Conservation (phyloP, 2,888 invertebrate genomes). For the Mythimna vitellina region DNA sequence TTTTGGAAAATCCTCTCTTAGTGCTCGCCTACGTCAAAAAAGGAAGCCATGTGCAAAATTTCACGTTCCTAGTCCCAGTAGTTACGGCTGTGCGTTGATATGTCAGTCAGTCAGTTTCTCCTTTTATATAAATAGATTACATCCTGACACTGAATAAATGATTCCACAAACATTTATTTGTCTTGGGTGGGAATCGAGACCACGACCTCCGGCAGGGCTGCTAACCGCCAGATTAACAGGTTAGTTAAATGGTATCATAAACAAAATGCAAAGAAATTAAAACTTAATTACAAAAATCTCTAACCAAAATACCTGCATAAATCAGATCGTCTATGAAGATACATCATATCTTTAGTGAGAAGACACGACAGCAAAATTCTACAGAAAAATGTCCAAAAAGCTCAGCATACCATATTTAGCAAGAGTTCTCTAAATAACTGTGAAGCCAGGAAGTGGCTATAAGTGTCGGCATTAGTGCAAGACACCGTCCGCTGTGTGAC, state of each 20-base stretch:
- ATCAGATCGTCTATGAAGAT: background rate
- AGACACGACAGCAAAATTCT: background rate
- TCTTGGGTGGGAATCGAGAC: too few relatives aligned
- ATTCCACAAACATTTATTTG: too few relatives aligned
- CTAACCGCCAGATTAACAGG: background rate
- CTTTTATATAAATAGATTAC: too few relatives aligned
- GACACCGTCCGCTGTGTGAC: constrained; percentile 27
- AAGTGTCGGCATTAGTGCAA: constrained; percentile 47
- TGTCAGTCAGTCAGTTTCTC: too few relatives aligned
- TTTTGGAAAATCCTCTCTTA: too few relatives aligned
- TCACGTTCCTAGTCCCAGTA: too few relatives aligned
- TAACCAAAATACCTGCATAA: background rate
- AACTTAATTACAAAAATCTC: background rate
- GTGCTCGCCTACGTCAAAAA: too few relatives aligned
- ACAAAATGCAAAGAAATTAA: background rate
- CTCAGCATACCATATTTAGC: constrained; percentile 53
- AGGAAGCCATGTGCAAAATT: too few relatives aligned
- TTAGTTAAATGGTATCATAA: background rate
- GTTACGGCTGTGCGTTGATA: too few relatives aligned
- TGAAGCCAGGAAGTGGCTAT: constrained; percentile 57
- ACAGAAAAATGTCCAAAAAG: constrained; percentile 21
- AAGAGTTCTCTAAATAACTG: constrained; percentile 53
- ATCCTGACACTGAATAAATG: too few relatives aligned
- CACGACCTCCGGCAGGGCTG: too few relatives aligned
- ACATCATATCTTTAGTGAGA: too few relatives aligned